Evolutionary conservation across 2,888 invertebrate species (phyloP).

Genomic region (Cerceris ruficornis): DNA sequence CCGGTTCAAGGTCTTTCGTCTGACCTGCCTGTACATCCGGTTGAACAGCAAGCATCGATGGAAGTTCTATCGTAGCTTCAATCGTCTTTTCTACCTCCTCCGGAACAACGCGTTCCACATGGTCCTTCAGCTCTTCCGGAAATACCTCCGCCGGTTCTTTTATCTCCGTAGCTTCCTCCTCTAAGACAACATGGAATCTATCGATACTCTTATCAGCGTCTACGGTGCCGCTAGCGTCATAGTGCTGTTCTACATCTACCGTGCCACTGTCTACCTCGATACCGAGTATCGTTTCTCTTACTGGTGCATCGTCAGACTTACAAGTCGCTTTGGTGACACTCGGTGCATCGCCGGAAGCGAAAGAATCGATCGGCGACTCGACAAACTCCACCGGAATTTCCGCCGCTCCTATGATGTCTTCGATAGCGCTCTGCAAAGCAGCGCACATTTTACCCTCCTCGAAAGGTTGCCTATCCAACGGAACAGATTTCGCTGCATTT

Average conservation of each 20-base stretch:
- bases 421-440: constrained; percentile 73
- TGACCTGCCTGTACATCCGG: too few species aligned
- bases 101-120: constrained; percentile 3
- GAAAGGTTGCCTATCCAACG: constrained; percentile 46
- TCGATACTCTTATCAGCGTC: constrained; percentile 62
- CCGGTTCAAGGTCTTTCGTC: not conserved
- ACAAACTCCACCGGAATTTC: constrained; percentile 27
- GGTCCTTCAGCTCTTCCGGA: not conserved
- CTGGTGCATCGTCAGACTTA: constrained; percentile 78
- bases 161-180: constrained; percentile 60
- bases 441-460: constrained; percentile 69
- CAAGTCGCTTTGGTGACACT: constrained; percentile 71
- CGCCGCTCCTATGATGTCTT: constrained; percentile 51
- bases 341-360: constrained; percentile 69
- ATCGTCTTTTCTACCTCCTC: constrained; percentile 73
- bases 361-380: constrained; percentile 60
- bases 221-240: constrained; percentile 77
- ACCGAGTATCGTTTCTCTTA: constrained; percentile 71
- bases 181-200: constrained; percentile 59
- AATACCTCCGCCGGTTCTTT: constrained; percentile 69
- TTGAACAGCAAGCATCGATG: too few species aligned
- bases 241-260: constrained; percentile 80
- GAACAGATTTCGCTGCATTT: constrained; percentile 55
- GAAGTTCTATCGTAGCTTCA: constrained; percentile 32
- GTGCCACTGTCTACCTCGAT: constrained; percentile 78